Percentiles rank a stretch among this genome's conserved stretches.
phyloP scores from a whole-genome alignment of 1,140 invertebrate genomes.

The Drosophila sechellia region DNA sequence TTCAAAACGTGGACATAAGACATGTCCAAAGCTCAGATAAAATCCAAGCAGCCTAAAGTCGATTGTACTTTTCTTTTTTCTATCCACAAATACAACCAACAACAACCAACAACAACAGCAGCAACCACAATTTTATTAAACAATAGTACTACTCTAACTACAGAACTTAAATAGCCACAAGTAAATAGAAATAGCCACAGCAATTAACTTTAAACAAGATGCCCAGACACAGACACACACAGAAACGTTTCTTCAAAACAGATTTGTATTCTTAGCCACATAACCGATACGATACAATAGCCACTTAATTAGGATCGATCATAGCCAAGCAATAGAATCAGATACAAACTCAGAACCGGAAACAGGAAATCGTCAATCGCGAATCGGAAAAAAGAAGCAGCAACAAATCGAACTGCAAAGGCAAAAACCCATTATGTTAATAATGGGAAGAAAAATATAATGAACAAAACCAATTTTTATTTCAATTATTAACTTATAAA shows the following conservation, averaged over 20 bases:
- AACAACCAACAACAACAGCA: conserved; percentile 49
- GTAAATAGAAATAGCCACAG: conserved; percentile 80
- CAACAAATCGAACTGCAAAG: conserved; percentile 59
- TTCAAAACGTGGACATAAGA: conserved; percentile 5
- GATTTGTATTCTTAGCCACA: conserved; percentile 73
- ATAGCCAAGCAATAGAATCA: conserved; percentile 67
- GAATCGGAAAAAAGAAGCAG: conserved; percentile 71
- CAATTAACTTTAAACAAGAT: conserved; percentile 67
- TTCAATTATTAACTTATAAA: conserved; percentile 72
- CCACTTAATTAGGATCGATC: conserved; percentile 65
- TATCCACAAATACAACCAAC: conserved; percentile 62
- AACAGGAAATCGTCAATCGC: conserved; percentile 11
- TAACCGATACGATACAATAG: conserved; percentile 76
- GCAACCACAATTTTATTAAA: conserved; percentile 67
- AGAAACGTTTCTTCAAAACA: conserved; percentile 53
- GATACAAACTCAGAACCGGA: conserved; percentile 16
- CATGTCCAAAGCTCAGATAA: conserved; percentile 33
- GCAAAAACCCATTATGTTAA: conserved; percentile 36
- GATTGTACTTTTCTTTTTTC: conserved; percentile 84
- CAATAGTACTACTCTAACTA: conserved; percentile 79
- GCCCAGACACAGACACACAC: conserved; percentile 33
- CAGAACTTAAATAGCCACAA: conserved; percentile 76
- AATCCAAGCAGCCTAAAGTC: conserved; percentile 76
- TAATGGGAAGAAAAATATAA: conserved; percentile 14
- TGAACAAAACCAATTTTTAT: conserved; percentile 70